Conservation (phyloP, 2,888 invertebrate genomes). For the Elysia crispata region DNA sequence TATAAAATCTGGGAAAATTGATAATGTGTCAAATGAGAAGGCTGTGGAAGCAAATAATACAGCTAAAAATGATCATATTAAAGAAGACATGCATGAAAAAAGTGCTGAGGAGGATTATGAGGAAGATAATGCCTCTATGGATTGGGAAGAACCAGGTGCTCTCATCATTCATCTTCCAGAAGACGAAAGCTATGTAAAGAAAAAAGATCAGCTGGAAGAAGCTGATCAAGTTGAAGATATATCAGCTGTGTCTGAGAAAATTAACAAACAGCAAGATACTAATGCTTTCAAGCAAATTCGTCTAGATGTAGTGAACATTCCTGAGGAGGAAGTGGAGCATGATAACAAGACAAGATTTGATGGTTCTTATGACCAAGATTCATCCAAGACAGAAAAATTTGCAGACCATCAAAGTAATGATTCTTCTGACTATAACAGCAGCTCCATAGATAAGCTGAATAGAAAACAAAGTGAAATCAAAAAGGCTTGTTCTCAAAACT, state of each 20-base stretch:
- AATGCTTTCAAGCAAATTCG: no score
- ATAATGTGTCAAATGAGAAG: not conserved
- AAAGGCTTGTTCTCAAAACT: no score
- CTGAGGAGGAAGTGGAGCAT: no score
- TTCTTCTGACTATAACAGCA: not conserved
- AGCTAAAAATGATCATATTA: not conserved
- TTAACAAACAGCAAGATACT: no score
- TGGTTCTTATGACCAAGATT: no score
- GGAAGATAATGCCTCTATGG: not conserved
- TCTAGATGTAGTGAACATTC: no score
- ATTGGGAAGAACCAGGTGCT: not conserved
- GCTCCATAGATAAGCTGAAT: conserved; percentile 5
- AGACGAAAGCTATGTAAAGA: not conserved
- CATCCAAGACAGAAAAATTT: not conserved
- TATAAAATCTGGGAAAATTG: not conserved
- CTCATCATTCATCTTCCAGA: not conserved
- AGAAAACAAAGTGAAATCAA: not conserved
- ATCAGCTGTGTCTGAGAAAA: no score
- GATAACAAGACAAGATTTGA: no score
- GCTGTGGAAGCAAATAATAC: not conserved
- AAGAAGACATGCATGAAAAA: not conserved
- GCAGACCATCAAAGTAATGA: not conserved
- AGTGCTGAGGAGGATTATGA: not conserved
- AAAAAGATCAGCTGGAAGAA: no score
- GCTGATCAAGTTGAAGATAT: no score